Base-by-base conservation (phyloP, 2,113 vertebrate genomes). In the Sylvia atricapilla region DNA sequence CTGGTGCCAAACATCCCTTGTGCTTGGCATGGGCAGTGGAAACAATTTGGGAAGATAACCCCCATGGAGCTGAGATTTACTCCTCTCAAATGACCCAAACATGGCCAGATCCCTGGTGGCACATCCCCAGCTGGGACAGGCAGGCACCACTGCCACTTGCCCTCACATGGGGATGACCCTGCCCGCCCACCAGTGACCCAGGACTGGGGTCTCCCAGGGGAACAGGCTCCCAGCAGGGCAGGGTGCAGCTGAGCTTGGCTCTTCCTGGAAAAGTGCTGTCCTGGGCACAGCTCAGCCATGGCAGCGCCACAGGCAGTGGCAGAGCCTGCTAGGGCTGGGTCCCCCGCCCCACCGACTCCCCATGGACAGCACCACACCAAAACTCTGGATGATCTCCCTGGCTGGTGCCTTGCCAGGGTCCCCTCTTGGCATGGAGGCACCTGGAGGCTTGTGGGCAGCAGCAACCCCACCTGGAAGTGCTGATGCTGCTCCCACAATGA, bases 161-260 rank as follows among this genome's bases (percentile, higher is more conserved):
- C 35, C 35, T 70, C 5, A 1, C 6, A 2, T 15, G 33, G 9
- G 50, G 17, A 81, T 33, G 81, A 27, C 3, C 22, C 28, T 22
- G 2, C 2, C 3, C 14, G n/a, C 33, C 13, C 22, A 16, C 15
- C 62, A 49, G 80, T 0, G 0, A 39, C 43, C 10, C 0, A 6
- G 22, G 33, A 55, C 22, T 18, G 37, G n/a, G 22, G 16, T 9
- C 10, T 20, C 37, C 37, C n/a, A 8, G 31, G 56, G 37, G 28
- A 89, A 44, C 22, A 59, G 56, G 75, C 8, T 70, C 50, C 69
- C 5, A 10, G 39, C 56, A 88, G 16, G 33, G 27, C 10, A 4
- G 41, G 41, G 53, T 76, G 76, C 3, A 3, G 47, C 84, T 4
- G 3, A 76, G 35, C 58, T 62, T 84, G 59, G 59, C 47, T 80